Evolutionary conservation across 64 coral and sea anemone species (phyloP), one percentile per base, ranked within the genome.

Genomic region (Porites lutea): DNA sequence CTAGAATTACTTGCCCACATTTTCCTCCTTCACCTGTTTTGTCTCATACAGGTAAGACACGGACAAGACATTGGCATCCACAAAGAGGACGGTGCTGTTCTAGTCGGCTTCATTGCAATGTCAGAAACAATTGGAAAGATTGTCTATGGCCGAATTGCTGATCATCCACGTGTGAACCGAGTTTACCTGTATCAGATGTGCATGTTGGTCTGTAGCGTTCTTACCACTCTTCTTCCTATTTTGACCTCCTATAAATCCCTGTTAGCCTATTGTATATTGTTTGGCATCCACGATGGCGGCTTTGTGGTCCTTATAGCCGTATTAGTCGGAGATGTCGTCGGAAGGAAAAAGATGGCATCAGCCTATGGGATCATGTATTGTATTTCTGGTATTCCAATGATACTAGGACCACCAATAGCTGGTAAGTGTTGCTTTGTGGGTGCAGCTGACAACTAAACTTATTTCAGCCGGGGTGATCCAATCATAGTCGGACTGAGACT

Each of bases 251-350:
- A 98, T 37, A 50, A 79, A 2, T 75, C 75, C 3, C 87, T 98
- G 51, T 72, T 88, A 7, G 69, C 54, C 5, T 98, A 98, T 62
- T 88, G 94, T 15, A 3, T 96, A 9, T 74, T 89, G 12, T 98
- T 98, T 69, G 96, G 96, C n/a, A 91, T 98, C 72, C 96, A 96
- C 67, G 96, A 98, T 76, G 96, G 96, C 45, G 95, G 96, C 78
- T 98, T 98, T 45, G 94, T 98, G 0, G 96, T 93, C 7, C 96
- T 96, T 74, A 91, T 98, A 2, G 96, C 96, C 2, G 96, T 98
- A 4, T 93, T 98, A 18, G 96, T 94, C 5, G 94, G 91, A 3
- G 91, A 95, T 79, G 88, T 98, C 13, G 96, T 90, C 7, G 96
- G 96, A 2, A 88, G 88, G 58, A 72, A 90, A 44, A 95, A 93